Conservation (phyloP, 2,797 vertebrate genomes). For the Peromyscus eremicus region DNA sequence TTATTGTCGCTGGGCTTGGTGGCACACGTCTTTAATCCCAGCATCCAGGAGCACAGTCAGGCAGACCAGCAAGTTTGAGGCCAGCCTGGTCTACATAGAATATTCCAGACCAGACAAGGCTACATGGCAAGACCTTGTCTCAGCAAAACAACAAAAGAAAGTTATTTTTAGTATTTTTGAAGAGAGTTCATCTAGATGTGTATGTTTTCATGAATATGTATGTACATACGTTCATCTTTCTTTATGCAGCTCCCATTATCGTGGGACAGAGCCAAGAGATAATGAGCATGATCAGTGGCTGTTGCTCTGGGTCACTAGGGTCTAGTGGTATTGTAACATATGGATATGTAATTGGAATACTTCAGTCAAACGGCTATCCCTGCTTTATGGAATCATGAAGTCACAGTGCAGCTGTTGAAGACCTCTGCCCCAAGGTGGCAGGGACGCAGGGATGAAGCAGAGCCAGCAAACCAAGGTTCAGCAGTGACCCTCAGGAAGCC, state of each 20-base stretch:
- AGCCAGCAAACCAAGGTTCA: not conserved
- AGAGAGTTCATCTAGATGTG: not conserved
- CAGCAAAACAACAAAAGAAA: not conserved
- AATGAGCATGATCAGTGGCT: not conserved
- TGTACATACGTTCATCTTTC: not conserved
- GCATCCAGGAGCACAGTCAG: not conserved
- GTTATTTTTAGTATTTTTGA: conserved; percentile 12
- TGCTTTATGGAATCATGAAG: not conserved
- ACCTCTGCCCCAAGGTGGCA: not conserved
- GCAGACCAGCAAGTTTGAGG: not conserved
- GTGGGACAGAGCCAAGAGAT: not conserved
- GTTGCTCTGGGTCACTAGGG: not conserved
- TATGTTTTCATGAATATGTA: not conserved
- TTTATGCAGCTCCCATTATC: not conserved
- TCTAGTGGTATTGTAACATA: not conserved
- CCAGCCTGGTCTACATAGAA: not conserved
- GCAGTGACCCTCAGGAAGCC: not conserved
- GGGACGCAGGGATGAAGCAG: not conserved
- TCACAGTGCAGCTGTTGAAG: not conserved
- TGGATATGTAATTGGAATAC: not conserved
- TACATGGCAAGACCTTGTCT: not conserved
- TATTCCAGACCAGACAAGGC: not conserved
- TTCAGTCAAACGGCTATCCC: not conserved
- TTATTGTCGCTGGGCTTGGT: not conserved
- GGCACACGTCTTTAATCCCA: not conserved